Conservation (phyloP, 2,888 invertebrate genomes). For the Strigamia maritima region DNA sequence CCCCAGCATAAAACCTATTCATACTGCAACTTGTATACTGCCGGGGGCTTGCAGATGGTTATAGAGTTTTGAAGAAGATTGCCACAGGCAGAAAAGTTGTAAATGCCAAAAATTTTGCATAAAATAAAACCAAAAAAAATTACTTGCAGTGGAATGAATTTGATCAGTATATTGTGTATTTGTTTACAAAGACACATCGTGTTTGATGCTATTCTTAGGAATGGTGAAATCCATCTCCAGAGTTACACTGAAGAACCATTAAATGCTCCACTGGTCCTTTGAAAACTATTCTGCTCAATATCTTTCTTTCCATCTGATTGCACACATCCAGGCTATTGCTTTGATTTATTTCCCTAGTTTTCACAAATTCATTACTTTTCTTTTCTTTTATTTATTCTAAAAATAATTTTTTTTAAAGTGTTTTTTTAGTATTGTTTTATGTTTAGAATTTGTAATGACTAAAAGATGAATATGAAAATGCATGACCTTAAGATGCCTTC, state of each 20-base stretch:
- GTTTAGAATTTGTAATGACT: too few relatives aligned
- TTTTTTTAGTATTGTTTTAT: too few relatives aligned
- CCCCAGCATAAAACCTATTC: too few relatives aligned
- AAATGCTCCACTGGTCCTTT: conserved; percentile 10
- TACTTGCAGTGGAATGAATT: too few relatives aligned
- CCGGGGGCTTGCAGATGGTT: too few relatives aligned
- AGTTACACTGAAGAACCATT: conserved; percentile 1
- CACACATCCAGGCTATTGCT: conserved; percentile 5
- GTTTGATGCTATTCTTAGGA: not conserved
- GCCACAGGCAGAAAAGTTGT: too few relatives aligned
- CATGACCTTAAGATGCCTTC: not conserved
- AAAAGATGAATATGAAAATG: not conserved
- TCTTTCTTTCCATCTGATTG: conserved; percentile 2
- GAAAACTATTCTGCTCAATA: conserved; percentile 10
- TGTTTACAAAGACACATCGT: not conserved
- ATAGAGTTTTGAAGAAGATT: too few relatives aligned
- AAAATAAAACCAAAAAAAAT: too few relatives aligned
- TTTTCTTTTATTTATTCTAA: not conserved
- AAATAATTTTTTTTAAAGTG: too few relatives aligned
- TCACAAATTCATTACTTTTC: conserved; percentile 4
- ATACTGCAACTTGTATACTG: too few relatives aligned
- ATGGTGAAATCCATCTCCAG: not conserved
- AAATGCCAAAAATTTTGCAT: too few relatives aligned
- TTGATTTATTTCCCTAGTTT: conserved; percentile 6
- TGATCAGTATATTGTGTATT: not conserved